These are phyloP conservation scores for Ceratotherium simum DNA, from an alignment of 2,113 vertebrate genomes.

Conservation along the genomic window DNA sequence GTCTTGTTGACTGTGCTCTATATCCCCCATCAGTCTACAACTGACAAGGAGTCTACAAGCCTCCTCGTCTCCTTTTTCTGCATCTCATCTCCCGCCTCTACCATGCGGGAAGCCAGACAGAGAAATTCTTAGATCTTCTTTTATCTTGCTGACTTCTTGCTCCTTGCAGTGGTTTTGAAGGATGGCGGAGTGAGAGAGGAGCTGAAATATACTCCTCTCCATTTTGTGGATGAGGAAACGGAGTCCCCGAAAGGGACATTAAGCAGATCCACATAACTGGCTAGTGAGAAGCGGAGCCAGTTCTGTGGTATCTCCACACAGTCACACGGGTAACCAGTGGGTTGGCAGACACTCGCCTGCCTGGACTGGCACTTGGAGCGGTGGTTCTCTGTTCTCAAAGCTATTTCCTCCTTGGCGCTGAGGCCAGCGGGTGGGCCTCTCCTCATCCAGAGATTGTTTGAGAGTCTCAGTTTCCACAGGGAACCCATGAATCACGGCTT, in stretches of 20 bases:
- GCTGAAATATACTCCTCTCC: not conserved
- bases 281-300: not conserved
- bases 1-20: not conserved
- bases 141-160: not conserved
- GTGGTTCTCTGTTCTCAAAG: not conserved
- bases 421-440: not conserved
- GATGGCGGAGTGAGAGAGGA: not conserved
- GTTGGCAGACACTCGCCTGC: not conserved
- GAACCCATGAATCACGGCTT: conserved; percentile 71
- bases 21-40: not conserved
- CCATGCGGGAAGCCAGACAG: not conserved
- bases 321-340: fast-evolving
- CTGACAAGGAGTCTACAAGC: not conserved
- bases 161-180: not conserved
- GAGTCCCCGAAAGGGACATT: not conserved
- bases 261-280: not conserved
- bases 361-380: not conserved
- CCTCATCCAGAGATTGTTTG: not conserved
- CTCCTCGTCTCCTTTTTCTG: too few species aligned
- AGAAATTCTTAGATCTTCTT: not conserved
- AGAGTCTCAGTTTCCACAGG: conserved; percentile 65
- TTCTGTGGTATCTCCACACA: not conserved
- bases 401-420: not conserved
- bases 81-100: fast-evolving
- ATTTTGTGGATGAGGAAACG: not conserved